Base-by-base conservation (phyloP, 2,797 vertebrate species). In the Gymnothorax javanicus region DNA sequence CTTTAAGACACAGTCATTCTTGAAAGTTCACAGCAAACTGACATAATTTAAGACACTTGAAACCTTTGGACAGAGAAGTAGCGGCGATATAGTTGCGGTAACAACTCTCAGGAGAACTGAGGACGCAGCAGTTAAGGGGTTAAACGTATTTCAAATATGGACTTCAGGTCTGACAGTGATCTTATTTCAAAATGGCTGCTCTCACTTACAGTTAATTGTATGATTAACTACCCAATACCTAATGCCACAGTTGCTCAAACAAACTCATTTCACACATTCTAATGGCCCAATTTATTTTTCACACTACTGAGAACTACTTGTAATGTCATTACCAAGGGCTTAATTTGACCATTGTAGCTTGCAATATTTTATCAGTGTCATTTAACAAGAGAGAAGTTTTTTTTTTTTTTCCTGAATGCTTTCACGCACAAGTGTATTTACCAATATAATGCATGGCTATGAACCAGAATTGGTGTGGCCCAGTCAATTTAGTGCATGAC, bases 201-300 rank as follows among this genome's bases (percentile, higher is more conserved):
- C 33, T 73, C 43, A 73, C n/a, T 73, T 77, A 43, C 15, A 20
- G 75, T 50, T 20, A 79, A 20, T 50, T 79, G 52, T 27, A 73
- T 43, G 71, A 73, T 23, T 79, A 79, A 79, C 43, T 20, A 79
- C 52, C 75, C 75, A 79, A 79, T 79, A 79, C 75, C 75, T 50
- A 79, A 50, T 79, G 43, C 15, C 43, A 79, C 43, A 13, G 12
- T 79, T 79, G 33, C 43, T 79, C 75, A 79, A 50, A 52, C 33
- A 79, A 79, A 33, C 43, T 79, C 15, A 79, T 79, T 79, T 79
- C 33, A 79, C 75, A 79, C 71, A 52, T 50, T 79, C 12, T 79
- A 79, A 79, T 79, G 75, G 43, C 27, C 15, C 71, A 73, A 73
- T 73, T 43, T 27, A 17, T 73, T 73, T 73, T 73, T 67, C 71